A percentile compares a stretch with the other conserved stretches of the same genome.
Evolutionary conservation across 2,797 vertebrate species (phyloP).

Genomic region (Garrulus glandarius): DNA sequence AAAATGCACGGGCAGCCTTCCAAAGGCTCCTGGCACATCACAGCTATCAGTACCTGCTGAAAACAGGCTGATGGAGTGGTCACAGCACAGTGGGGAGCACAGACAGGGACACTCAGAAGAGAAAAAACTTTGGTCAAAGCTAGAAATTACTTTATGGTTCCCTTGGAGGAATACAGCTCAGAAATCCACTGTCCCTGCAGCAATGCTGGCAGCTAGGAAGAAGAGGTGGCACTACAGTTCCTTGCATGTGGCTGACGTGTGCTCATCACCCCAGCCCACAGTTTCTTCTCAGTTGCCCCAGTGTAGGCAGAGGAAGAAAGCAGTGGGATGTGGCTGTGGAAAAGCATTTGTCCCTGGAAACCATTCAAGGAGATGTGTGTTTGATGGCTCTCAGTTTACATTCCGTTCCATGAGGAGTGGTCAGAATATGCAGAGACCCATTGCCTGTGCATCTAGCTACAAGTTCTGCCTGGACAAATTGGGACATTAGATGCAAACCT

Average conservation of each 20-base stretch:
- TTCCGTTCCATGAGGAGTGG: background rate
- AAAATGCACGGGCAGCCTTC: slow-evolving; percentile 45
- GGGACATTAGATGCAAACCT: background rate
- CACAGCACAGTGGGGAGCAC: background rate
- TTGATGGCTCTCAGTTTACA: background rate
- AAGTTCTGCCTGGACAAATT: background rate
- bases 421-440: background rate
- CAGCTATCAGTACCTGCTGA: slow-evolving; percentile 68
- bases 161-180: background rate
- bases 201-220: background rate
- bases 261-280: background rate
- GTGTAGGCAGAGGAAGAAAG: background rate
- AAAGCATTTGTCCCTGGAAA: background rate
- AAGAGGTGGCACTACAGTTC: fast-evolving
- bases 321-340: background rate
- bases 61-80: background rate
- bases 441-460: background rate
- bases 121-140: slow-evolving; percentile 18
- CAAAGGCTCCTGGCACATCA: slow-evolving; percentile 64
- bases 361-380: fast-evolving
- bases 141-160: background rate
- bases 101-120: background rate
- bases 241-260: fast-evolving
- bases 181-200: background rate
- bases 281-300: background rate